phyloP scores from a whole-genome alignment of 2,797 vertebrate genomes.

The Sebastes steindachneri region DNA sequence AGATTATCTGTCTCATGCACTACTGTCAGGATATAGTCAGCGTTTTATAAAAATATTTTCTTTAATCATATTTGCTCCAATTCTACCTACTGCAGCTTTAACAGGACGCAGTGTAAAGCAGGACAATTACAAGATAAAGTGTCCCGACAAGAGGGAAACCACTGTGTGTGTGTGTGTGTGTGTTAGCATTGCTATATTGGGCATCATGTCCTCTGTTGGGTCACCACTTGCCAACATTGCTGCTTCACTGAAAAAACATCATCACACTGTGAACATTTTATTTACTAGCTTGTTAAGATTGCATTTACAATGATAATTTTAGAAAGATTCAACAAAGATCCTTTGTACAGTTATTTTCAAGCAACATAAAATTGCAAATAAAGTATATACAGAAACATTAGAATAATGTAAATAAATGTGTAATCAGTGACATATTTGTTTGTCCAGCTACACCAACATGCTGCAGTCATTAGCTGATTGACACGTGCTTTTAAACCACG shows the following conservation, averaged over 20 bases:
- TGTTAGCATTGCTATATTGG: not conserved
- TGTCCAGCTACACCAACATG: constrained; percentile 65
- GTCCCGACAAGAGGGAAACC: not conserved
- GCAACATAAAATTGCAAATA: constrained; percentile 79
- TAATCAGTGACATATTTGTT: constrained; percentile 57
- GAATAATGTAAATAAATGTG: constrained; percentile 74
- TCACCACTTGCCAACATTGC: not conserved
- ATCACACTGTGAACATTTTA: constrained; percentile 79
- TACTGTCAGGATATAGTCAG: too few relatives aligned
- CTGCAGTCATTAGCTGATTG: constrained; percentile 59
- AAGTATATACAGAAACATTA: constrained; percentile 82
- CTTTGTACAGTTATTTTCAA: constrained; percentile 85
- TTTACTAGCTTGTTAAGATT: constrained; percentile 84
- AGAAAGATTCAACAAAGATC: constrained; percentile 76
- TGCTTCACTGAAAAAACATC: not conserved
- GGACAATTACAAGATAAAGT: not conserved
- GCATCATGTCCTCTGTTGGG: not conserved
- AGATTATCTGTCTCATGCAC: too few relatives aligned
- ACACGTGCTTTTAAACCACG: constrained; percentile 7
- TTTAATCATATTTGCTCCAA: too few relatives aligned
- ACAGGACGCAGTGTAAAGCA: not conserved
- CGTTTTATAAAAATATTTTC: too few relatives aligned
- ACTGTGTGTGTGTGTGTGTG: not conserved
- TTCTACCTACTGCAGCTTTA: too few relatives aligned
- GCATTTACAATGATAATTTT: constrained; percentile 79